Conservation (phyloP, 2,797 vertebrate genomes). For the Girardinus metallicus region DNA sequence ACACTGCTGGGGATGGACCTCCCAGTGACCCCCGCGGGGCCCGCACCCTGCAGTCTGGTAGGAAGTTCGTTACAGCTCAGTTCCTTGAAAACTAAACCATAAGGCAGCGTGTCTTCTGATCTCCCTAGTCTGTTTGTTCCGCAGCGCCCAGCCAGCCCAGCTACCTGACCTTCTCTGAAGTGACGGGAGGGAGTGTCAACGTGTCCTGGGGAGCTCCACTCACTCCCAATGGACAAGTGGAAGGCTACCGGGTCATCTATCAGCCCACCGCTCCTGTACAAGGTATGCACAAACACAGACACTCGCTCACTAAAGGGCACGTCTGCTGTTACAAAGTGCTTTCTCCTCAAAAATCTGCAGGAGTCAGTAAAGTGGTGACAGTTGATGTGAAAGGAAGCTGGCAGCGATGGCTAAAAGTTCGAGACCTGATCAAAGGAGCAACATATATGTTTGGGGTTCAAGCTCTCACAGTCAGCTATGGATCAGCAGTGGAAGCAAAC, state of each 20-base stretch:
- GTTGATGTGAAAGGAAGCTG: constrained; percentile 93
- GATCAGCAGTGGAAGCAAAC: constrained; percentile 87
- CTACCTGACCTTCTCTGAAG: constrained; percentile 91
- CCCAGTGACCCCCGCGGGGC: constrained; percentile 86
- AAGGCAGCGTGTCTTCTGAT: not conserved
- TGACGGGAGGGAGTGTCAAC: constrained; percentile 91
- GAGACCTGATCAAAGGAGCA: constrained; percentile 89
- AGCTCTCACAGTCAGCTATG: constrained; percentile 90
- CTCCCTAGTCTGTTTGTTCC: not conserved
- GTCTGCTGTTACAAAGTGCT: constrained; percentile 15
- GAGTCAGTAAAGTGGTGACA: constrained; percentile 94
- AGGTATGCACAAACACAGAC: constrained; percentile 71
- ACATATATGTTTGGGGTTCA: constrained; percentile 92
- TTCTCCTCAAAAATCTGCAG: constrained; percentile 63
- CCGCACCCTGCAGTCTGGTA: constrained; percentile 91
- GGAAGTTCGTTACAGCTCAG: not conserved
- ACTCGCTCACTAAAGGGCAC: not conserved
- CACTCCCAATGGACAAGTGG: constrained; percentile 90
- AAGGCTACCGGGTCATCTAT: constrained; percentile 94
- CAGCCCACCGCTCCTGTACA: constrained; percentile 90
- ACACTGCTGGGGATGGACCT: constrained; percentile 91
- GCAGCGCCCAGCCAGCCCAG: constrained; percentile 91
- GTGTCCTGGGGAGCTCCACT: constrained; percentile 92
- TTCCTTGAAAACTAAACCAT: not conserved
- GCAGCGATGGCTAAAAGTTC: constrained; percentile 94